Percentiles rank a stretch among this genome's conserved stretches.
These are phyloP conservation scores for Rhopalosiphum padi DNA, from an alignment of 1,140 invertebrate species.

Conservation along the genomic window DNA sequence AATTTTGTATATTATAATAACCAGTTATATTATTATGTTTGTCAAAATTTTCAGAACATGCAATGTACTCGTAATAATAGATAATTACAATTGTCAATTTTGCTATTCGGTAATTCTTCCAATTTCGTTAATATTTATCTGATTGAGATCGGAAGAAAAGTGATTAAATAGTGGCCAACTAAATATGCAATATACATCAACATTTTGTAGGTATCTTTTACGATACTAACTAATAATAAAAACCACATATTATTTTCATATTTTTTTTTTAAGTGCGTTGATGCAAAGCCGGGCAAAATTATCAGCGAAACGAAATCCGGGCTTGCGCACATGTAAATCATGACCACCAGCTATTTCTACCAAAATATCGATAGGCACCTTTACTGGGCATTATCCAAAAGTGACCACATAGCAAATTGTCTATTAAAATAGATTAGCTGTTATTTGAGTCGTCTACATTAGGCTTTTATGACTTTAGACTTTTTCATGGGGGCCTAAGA, in stretches of 20 bases:
- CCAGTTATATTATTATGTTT: too few relatives aligned
- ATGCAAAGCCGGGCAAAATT: slow-evolving; percentile 1
- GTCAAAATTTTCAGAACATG: too few relatives aligned
- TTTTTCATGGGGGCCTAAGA: background rate
- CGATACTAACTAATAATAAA: background rate
- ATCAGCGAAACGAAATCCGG: slow-evolving; percentile 6
- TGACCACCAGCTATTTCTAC: background rate
- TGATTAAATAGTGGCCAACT: background rate
- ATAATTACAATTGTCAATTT: background rate
- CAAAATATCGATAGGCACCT: background rate
- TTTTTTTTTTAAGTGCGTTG: background rate
- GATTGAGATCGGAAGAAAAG: background rate
- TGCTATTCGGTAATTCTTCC: too few relatives aligned
- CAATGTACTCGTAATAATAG: background rate
- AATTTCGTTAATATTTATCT: background rate
- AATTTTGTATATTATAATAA: background rate
- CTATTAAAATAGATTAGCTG: background rate
- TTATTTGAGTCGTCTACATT: background rate
- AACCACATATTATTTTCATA: background rate
- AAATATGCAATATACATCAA: background rate
- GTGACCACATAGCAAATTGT: background rate
- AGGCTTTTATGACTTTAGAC: background rate
- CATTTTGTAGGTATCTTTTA: background rate
- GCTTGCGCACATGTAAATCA: background rate
- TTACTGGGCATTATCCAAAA: background rate